These are phyloP conservation scores for Leptosomus discolor DNA, from an alignment of 2,113 vertebrate genomes.

Conservation along the genomic window DNA sequence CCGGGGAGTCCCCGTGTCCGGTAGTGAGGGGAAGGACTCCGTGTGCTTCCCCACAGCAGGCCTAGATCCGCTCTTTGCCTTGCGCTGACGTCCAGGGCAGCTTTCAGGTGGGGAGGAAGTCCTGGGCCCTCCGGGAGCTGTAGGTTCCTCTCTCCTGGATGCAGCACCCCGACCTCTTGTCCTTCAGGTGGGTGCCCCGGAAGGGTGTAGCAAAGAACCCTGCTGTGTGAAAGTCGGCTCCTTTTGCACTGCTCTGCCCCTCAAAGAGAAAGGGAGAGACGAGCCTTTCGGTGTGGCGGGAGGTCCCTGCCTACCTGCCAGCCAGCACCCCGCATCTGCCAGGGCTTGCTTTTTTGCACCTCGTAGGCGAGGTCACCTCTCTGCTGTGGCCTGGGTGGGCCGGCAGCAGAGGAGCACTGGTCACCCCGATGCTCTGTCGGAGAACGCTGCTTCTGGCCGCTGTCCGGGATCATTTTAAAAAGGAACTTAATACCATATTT, in stretches of 20 bases:
- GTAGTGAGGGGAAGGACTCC: not conserved
- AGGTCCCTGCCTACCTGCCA: not conserved
- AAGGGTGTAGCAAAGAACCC: not conserved
- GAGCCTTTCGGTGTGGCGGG: not conserved
- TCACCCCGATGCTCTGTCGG: not conserved
- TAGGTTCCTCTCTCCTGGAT: not conserved
- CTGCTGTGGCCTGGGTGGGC: not conserved
- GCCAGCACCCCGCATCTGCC: not conserved
- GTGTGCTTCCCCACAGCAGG: not conserved
- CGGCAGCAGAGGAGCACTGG: not conserved
- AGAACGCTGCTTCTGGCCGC: not conserved
- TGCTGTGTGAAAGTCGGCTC: not conserved
- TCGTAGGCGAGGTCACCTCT: no score
- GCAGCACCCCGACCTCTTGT: not conserved
- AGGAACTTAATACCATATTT: fast-evolving
- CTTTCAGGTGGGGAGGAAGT: not conserved
- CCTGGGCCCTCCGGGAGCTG: not conserved
- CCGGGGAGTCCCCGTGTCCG: not conserved
- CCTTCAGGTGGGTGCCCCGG: not conserved
- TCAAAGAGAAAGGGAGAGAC: not conserved
- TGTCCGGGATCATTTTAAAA: fast-evolving
- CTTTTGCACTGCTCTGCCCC: not conserved
- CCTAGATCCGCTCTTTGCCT: not conserved
- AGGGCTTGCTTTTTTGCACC: not conserved
- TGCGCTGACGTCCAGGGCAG: not conserved